phyloP scores from a whole-genome alignment of 1,140 invertebrate species.

The Philopotamus ludificatus region DNA sequence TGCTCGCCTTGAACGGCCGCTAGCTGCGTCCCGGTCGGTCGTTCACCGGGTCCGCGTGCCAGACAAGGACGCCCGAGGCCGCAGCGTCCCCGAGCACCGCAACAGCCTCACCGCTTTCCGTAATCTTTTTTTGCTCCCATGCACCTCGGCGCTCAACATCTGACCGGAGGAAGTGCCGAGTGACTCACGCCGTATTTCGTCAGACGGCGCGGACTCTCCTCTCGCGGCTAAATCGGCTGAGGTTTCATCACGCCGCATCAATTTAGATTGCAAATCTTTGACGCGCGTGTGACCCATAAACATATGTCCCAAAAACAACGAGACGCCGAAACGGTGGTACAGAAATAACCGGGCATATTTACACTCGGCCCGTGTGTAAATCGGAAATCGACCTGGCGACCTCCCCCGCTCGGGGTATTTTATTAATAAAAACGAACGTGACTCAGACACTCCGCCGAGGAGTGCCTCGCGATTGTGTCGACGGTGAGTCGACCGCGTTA shows the following conservation, averaged over 20 bases:
- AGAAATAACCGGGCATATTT: constrained; percentile 21
- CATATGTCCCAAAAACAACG: too few species aligned
- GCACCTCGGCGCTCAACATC: neutral
- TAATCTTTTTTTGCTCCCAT: neutral
- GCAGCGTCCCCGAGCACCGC: neutral
- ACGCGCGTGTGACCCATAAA: too few species aligned
- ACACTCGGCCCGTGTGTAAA: constrained; percentile 14
- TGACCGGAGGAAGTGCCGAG: neutral
- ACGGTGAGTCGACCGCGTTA: constrained; percentile 32
- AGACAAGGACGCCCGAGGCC: constrained; percentile 21
- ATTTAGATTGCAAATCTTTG: too few species aligned
- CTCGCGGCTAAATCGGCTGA: too few species aligned
- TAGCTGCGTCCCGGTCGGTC: constrained; percentile 18
- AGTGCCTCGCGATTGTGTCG: constrained; percentile 5
- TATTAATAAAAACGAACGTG: constrained; percentile 30
- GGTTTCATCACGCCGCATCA: too few species aligned
- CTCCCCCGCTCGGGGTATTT: constrained; percentile 19
- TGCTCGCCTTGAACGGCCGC: constrained; percentile 21
- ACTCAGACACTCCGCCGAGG: constrained; percentile 13
- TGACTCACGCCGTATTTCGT: too few species aligned
- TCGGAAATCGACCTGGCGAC: constrained; percentile 14
- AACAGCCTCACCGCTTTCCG: neutral
- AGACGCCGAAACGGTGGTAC: neutral
- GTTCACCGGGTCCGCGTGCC: constrained; percentile 20
- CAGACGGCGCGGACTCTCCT: too few species aligned